Evolutionary conservation across 92 coral and sea anemone species (phyloP), one percentile per base, ranked within the genome.

Genomic region (Parazoanthus swiftii): DNA sequence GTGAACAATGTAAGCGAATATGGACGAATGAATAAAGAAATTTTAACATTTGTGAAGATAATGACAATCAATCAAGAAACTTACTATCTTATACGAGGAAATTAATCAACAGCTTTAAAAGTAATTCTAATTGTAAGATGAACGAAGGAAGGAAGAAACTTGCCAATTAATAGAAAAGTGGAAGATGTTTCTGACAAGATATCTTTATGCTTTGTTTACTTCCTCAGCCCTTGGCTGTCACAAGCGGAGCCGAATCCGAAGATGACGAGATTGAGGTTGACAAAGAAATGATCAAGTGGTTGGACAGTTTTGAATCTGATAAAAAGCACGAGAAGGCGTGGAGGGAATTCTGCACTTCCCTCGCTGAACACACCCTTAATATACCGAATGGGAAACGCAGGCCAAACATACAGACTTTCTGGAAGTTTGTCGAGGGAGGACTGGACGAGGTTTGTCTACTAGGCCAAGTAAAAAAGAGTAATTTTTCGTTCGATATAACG

Each of bases 351-450:
- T 82, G 86, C 50, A 82, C 86, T 29, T 82, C 86, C 20, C 13
- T 82, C 0, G 86, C 86, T 3, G 86, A 82, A 2, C 77, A 82
- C 58, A 82, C 86, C 10, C 50, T 82, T 11, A 82, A 82, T 13
- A 23, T 82, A 67, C 86, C 86, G 6, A 82, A 66, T 20, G 86
- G 86, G 26, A 74, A 76, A 4, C 86, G 14, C 6, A 42, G 86
- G n/a, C 86, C 86, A 5, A 42, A n/a, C 21, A 39, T 68, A 8
- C 76, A 82, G 65, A 18, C 86, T n/a, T 82, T 82, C 76, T 82
- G 86, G 86, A 82, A 68, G 43, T 82, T 82, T 51, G 4, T 82
- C 2, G 86, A 82, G 65, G 86, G 86, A 68, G 86, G 77, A 82
- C 5, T 82, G 42, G 42, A 82, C 15, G 86, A 82, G 78, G 82